Base-by-base conservation (phyloP, 1,140 invertebrate species). In the Penaeus japonicus region DNA sequence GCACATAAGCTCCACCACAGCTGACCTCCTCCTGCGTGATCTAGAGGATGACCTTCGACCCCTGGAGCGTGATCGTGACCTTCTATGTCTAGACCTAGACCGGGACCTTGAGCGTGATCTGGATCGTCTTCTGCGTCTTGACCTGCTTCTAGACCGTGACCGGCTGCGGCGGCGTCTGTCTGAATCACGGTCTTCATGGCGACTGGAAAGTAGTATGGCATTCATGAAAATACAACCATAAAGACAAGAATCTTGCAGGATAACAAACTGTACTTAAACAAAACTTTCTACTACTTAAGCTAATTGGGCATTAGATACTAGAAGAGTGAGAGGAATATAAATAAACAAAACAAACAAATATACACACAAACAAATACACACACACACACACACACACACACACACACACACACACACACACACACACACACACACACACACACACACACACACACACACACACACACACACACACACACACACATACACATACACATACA, bases 11-110 rank as follows among this genome's bases (percentile, higher is more conserved):
- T 47, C 27, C 57, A 39, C 59, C 59, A 83, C 80, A 85, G 54
- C 80, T 81, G 86, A 87, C 86, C 92, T 90, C 27, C 92, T 90
- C 55, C 91, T 78, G 18, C 87, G 84, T 85, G 82, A 79, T 73
- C 82, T 84, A 79, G 78, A 90, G n/a, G 92, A 92, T 84, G 92
- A 91, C 62, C 93, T 93, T 39, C 93, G 85, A 47, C 93, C 91
- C 32, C 92, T 90, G n/a, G 91, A 93, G 65, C 94, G 92, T 53
- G 93, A 93, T 84, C 92, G 90, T 20, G 91, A 92, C 65, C 93
- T 91, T 53, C 91, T 90, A 79, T 91, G 93, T 84, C 93, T 91
- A 15, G 92, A 91, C 79, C 91, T 87, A 81, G 91, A 90, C 81
- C 89, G 70, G 20, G 92, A 93, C 59, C 93, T 89, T 12, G 92